phyloP scores from a whole-genome alignment of 2,113 vertebrate genomes.

The Lanius ludovicianus region DNA sequence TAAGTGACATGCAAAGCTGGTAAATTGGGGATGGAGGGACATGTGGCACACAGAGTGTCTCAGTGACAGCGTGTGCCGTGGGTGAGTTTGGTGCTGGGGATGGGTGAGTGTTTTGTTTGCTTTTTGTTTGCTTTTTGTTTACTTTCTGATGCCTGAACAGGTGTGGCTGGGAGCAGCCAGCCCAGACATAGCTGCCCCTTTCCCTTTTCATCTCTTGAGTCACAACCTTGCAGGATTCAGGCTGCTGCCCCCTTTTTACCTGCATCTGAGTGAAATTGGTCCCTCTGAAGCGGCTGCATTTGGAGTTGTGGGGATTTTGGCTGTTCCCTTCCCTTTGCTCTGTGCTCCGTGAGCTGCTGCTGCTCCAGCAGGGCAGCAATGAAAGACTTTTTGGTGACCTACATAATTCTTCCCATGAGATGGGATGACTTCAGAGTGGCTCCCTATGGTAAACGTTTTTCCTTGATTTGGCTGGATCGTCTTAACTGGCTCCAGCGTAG shows the following conservation, averaged over 20 bases:
- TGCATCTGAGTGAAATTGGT: not conserved
- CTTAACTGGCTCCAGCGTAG: not conserved
- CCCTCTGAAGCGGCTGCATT: not conserved
- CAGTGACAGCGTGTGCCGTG: fast-evolving
- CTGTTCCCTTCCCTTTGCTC: not conserved
- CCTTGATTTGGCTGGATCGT: not conserved
- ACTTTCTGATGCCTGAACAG: not conserved
- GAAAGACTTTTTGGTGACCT: not conserved
- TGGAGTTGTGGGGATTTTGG: not conserved
- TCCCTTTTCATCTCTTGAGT: not conserved
- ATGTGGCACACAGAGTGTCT: not conserved
- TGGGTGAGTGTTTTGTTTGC: not conserved
- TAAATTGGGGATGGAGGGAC: not conserved
- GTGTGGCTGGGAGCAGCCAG: not conserved
- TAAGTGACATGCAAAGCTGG: not conserved
- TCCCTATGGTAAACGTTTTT: not conserved
- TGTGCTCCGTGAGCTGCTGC: not conserved
- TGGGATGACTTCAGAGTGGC: not conserved
- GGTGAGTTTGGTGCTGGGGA: not conserved
- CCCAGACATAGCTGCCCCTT: not conserved
- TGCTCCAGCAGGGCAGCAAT: not conserved
- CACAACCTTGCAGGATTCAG: not conserved
- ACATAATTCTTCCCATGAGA: not conserved
- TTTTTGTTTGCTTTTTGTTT: not conserved
- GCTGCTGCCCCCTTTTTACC: not conserved